Conservation (phyloP, 2,113 vertebrate species). For the Dasyornis broadbenti region DNA sequence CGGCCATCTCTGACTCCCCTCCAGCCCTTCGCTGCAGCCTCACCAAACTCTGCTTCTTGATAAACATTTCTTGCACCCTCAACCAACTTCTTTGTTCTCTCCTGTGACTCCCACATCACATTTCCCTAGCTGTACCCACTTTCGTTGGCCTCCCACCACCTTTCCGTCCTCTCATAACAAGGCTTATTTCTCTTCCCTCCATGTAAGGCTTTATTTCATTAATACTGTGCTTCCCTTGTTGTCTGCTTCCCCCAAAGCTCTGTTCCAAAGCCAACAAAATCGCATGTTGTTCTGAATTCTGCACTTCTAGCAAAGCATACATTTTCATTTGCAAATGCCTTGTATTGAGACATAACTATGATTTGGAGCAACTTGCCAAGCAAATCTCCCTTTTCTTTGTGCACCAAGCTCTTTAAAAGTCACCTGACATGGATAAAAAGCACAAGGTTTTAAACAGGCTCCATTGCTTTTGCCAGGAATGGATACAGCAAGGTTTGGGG, state of each 20-base stretch:
- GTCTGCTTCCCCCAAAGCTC: not conserved
- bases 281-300: not conserved
- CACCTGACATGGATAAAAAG: not conserved
- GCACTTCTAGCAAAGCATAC: not conserved
- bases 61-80: not conserved
- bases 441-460: not conserved
- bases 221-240: not conserved
- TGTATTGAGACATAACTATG: not conserved
- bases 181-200: not conserved
- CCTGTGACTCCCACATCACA: not conserved
- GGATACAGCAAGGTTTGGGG: not conserved
- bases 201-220: not conserved
- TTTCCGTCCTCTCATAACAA: not conserved
- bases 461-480: not conserved
- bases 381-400: not conserved
- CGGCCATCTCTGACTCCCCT: not conserved
- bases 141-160: not conserved
- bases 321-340: not conserved
- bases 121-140: not conserved
- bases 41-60: not conserved
- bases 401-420: not conserved
- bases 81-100: not conserved
- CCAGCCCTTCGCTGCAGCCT: not conserved
- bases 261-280: constrained; percentile 14
- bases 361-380: not conserved